phyloP scores from a whole-genome alignment of 2,113 vertebrate genomes.

The Myotis yumanensis region DNA sequence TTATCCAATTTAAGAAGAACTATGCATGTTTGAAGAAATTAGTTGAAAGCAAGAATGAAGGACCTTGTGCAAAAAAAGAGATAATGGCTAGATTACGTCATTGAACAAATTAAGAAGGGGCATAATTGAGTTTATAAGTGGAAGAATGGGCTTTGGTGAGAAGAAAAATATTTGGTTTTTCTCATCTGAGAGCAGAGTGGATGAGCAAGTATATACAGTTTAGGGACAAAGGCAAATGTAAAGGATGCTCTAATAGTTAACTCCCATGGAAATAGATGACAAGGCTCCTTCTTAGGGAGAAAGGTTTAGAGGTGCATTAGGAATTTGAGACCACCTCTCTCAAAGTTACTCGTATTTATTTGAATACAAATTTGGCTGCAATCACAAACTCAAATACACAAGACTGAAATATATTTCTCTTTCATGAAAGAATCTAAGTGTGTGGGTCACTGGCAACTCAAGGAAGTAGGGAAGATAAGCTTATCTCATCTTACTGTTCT shows the following conservation, averaged over 20 bases:
- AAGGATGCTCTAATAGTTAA: not conserved
- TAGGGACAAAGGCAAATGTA: not conserved
- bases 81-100: not conserved
- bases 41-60: not conserved
- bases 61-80: not conserved
- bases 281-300: not conserved
- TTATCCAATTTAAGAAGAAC: not conserved
- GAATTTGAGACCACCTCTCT: not conserved
- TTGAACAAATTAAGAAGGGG: not conserved
- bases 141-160: not conserved
- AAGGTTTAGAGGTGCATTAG: not conserved
- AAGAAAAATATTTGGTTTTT: not conserved
- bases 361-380: not conserved
- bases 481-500: not conserved
- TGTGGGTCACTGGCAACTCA: not conserved
- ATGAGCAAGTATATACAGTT: not conserved
- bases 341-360: not conserved
- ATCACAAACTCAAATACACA: not conserved
- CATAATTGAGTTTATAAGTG: not conserved
- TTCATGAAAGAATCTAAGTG: not conserved
- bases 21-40: not conserved
- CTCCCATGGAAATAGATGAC: not conserved
- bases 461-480: not conserved
- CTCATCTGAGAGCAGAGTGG: not conserved
- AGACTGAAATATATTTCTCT: not conserved